phyloP scores from a whole-genome alignment of 2,888 invertebrate species.

The Orthosia gracilis region DNA sequence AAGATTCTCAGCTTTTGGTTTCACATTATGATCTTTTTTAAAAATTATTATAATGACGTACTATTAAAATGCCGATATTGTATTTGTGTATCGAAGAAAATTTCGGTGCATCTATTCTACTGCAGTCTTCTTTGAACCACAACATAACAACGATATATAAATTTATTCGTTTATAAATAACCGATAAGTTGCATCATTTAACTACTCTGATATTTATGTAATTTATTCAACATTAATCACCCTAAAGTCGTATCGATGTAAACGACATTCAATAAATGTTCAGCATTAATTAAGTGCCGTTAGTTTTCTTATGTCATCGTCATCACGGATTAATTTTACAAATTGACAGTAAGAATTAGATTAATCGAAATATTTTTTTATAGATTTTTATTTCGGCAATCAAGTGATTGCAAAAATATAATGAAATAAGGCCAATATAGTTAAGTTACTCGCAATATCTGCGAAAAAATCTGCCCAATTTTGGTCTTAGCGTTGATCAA shows the following conservation, averaged over 20 bases:
- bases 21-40: not conserved
- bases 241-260: slow-evolving; percentile 24
- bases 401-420: not conserved
- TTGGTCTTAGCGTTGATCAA: slow-evolving; percentile 7
- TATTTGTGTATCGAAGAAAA: not conserved
- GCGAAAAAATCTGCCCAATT: slow-evolving; percentile 1
- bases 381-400: not conserved
- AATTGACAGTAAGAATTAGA: slow-evolving; percentile 18
- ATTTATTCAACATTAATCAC: slow-evolving; percentile 42
- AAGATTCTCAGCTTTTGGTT: not conserved
- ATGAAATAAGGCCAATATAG: not conserved
- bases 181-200: slow-evolving; percentile 32
- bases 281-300: slow-evolving; percentile 6
- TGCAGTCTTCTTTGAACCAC: not conserved
- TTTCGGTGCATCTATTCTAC: not conserved
- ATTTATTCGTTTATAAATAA: slow-evolving; percentile 13
- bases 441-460: not conserved
- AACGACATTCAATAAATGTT: slow-evolving; percentile 24
- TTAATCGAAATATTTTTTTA: not conserved
- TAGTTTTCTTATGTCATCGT: slow-evolving; percentile 4
- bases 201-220: slow-evolving; percentile 38
- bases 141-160: not conserved
- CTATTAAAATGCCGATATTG: not conserved
- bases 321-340: not conserved
- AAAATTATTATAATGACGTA: not conserved